phyloP scores from a whole-genome alignment of 2,797 vertebrate species.

The Arrhamphus sclerolepis region DNA sequence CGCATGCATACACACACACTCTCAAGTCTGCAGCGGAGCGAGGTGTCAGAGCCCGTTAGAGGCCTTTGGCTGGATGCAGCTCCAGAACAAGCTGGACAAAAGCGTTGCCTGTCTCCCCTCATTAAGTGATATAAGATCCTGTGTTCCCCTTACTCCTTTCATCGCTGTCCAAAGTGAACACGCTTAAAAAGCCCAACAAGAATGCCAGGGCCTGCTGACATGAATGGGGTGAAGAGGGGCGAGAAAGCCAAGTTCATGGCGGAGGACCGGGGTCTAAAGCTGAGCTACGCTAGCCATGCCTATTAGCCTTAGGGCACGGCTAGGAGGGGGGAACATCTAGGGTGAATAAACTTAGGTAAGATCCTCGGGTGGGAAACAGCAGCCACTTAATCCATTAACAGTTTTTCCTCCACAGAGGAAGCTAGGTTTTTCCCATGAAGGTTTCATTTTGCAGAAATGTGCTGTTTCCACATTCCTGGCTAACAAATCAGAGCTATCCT shows the following conservation, averaged over 20 bases:
- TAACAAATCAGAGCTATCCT: conserved; percentile 47
- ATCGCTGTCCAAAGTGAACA: conserved; percentile 73
- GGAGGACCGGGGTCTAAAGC: conserved; percentile 66
- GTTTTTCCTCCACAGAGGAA: conserved; percentile 59
- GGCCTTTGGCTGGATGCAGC: conserved; percentile 72
- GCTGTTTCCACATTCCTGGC: conserved; percentile 60
- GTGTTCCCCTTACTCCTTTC: conserved; percentile 73
- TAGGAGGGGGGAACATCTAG: conserved; percentile 14
- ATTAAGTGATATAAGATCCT: conserved; percentile 81
- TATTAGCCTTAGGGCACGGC: conserved; percentile 51
- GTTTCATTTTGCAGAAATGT: conserved; percentile 53
- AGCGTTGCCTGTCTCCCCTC: conserved; percentile 78
- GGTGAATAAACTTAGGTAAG: conserved; percentile 52
- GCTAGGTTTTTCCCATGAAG: conserved; percentile 73
- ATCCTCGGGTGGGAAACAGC: conserved; percentile 55
- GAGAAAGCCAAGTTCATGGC: conserved; percentile 74
- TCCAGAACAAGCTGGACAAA: conserved; percentile 76
- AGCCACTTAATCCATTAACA: conserved; percentile 70
- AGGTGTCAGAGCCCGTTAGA: conserved; percentile 80
- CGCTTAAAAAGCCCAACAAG: conserved; percentile 70
- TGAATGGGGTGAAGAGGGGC: conserved; percentile 69
- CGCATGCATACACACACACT: conserved; percentile 43
- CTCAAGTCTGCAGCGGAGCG: conserved; percentile 59
- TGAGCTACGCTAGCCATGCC: conserved; percentile 63
- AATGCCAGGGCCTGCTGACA: conserved; percentile 69